These are phyloP conservation scores for Pardalotus punctatus DNA, from an alignment of 2,113 vertebrate species.

Conservation along the genomic window DNA sequence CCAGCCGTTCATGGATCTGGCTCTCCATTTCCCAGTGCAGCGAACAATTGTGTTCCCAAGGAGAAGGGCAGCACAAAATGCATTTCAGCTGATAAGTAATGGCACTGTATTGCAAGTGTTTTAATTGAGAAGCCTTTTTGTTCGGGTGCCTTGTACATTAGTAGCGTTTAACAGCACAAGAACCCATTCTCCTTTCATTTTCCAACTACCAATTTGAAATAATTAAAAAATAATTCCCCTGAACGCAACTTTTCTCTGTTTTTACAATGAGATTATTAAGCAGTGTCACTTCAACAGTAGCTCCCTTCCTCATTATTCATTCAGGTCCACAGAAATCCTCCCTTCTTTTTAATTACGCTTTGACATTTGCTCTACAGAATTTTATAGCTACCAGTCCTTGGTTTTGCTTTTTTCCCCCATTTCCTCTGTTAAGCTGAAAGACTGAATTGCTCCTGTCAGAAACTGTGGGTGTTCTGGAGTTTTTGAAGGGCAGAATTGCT, in stretches of 20 bases:
- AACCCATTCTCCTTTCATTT: slow-evolving; percentile 28
- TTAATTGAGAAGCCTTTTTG: slow-evolving; percentile 23
- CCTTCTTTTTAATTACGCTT: slow-evolving; percentile 41
- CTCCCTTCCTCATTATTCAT: slow-evolving; percentile 6
- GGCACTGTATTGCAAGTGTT: not conserved
- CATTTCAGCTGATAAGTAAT: slow-evolving; percentile 4
- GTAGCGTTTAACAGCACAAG: slow-evolving; percentile 15
- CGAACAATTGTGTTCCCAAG: not conserved
- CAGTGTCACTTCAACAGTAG: not conserved
- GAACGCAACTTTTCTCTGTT: slow-evolving; percentile 31
- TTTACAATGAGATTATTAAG: slow-evolving; percentile 43
- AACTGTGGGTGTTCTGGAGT: not conserved
- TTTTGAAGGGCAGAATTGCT: not conserved
- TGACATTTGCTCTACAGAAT: slow-evolving; percentile 17
- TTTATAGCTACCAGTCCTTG: not conserved
- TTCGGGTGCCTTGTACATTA: slow-evolving; percentile 24
- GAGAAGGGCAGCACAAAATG: not conserved
- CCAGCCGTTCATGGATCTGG: not conserved
- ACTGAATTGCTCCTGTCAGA: not conserved
- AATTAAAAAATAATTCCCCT: slow-evolving; percentile 48
- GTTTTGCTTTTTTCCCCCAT: not conserved
- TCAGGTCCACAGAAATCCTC: not conserved
- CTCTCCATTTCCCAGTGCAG: not conserved
- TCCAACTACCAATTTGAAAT: slow-evolving; percentile 28
- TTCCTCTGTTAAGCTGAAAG: not conserved